Evolutionary conservation across 2,888 invertebrate species (phyloP), one percentile per base, ranked within the genome.

Genomic region (Lydus trimaculatus): DNA sequence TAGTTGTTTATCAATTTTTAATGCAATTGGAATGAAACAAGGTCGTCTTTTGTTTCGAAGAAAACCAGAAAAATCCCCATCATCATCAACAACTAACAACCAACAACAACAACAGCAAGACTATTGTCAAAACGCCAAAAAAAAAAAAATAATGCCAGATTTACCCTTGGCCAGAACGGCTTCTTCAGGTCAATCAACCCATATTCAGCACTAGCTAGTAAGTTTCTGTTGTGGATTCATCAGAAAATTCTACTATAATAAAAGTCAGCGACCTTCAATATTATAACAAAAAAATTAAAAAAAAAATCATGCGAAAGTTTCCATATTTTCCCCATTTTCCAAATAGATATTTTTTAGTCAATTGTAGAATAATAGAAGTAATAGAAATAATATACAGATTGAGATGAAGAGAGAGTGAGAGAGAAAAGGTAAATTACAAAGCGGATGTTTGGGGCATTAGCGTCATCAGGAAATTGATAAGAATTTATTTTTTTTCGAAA

Each of bases 191-290:
- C 43, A 43, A 33, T 17, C 43, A 43, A 43, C 43, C 17, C 17
- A 17, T 11, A 33, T n/a, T n/a, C n/a, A n/a, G n/a, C n/a, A 7
- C 28, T 33, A 33, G 33, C 1, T 33, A 33, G 2, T 5, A 5
- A 9, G 43, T 17, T 11, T 17, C 5, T 79, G 79, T 78, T 72
- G 70, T 76, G 74, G 78, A 77, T 74, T 79, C 77, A 79, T 79
- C 79, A 64, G 31, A 59, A 59, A n/a, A n/a, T n/a, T 66, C 69
- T 8, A n/a, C 43, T 3, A 28, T 28, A 33, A 2, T 7, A 43
- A 43, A n/a, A 43, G 43, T 77, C 77, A 73, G 43, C 43, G 43
- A 43, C 43, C 43, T 43, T 43, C 43, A 43, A 17, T 43, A 43
- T 17, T 43, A 43, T 43, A 43, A 9, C 43, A 6, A 4, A 11